Conservation (phyloP, 2,888 invertebrate species). For the Willowsia nigromaculata region DNA sequence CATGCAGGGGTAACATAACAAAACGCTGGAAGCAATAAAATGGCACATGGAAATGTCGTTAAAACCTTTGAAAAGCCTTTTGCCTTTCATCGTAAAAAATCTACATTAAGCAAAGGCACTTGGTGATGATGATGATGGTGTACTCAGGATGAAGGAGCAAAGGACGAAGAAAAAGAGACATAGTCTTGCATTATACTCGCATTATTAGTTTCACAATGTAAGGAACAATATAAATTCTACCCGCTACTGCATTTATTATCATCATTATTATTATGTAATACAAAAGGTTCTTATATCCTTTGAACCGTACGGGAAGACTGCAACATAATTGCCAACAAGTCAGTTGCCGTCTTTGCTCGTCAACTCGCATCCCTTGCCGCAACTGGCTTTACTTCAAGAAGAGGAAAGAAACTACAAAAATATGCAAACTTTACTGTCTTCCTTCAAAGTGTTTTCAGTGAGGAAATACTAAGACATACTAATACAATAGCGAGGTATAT, state of each 20-base stretch:
- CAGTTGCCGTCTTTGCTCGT: conserved; percentile 32
- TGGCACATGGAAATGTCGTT: conserved; percentile 66
- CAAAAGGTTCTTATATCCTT: conserved; percentile 52
- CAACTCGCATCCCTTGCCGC: not conserved
- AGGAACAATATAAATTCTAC: conserved; percentile 53
- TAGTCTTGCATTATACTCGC: conserved; percentile 39
- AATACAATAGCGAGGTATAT: not conserved
- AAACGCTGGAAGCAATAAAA: conserved; percentile 65
- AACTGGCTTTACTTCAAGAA: not conserved
- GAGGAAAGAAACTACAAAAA: not conserved
- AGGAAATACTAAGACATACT: not conserved
- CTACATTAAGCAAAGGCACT: conserved; percentile 43
- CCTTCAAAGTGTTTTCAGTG: not conserved
- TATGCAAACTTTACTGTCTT: not conserved
- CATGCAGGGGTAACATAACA: conserved; percentile 17
- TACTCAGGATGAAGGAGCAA: not conserved
- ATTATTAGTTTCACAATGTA: conserved; percentile 60
- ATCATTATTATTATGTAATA: conserved; percentile 46
- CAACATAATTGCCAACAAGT: conserved; percentile 60
- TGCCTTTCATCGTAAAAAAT: conserved; percentile 60
- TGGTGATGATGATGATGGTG: not conserved
- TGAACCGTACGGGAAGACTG: conserved; percentile 42
- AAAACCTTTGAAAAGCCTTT: conserved; percentile 51
- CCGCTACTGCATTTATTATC: conserved; percentile 33
- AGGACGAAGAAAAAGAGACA: not conserved